Percentiles rank a stretch among this genome's conserved stretches.
Evolutionary conservation across 2,797 vertebrate genomes (phyloP).

Genomic region (Labroides dimidiatus): DNA sequence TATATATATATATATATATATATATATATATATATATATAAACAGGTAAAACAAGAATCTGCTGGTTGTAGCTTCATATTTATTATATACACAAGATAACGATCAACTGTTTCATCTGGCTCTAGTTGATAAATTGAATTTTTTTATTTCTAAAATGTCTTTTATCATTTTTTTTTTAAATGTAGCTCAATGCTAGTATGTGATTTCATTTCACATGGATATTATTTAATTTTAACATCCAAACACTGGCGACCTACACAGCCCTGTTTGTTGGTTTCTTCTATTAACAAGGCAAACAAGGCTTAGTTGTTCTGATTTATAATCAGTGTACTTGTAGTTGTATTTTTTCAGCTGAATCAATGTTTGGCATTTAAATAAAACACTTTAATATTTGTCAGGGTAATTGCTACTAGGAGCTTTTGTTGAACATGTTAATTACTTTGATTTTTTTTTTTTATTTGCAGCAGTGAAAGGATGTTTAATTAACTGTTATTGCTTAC

Average conservation of each 20-base stretch:
- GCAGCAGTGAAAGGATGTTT: constrained; percentile 25
- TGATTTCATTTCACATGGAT: not conserved
- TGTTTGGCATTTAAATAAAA: constrained; percentile 1
- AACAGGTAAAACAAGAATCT: too few relatives aligned
- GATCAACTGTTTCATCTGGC: not conserved
- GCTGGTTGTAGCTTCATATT: not conserved
- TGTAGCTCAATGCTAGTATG: not conserved
- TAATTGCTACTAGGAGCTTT: constrained; percentile 21
- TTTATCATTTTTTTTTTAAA: not conserved
- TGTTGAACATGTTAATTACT: constrained; percentile 17
- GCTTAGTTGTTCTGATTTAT: not conserved
- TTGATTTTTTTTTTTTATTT: not conserved
- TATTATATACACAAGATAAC: not conserved
- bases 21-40: too few relatives aligned
- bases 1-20: too few relatives aligned
- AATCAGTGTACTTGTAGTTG: not conserved
- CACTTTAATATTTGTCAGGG: constrained; percentile 11
- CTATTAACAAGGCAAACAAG: not conserved
- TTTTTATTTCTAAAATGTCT: not conserved
- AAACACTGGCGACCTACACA: not conserved
- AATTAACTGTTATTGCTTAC: constrained; percentile 41
- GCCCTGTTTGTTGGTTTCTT: not conserved
- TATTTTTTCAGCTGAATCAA: not conserved
- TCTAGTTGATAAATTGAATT: not conserved
- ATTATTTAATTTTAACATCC: not conserved